phyloP scores from a whole-genome alignment of 1,140 invertebrate species.

The Eumaeus atala region DNA sequence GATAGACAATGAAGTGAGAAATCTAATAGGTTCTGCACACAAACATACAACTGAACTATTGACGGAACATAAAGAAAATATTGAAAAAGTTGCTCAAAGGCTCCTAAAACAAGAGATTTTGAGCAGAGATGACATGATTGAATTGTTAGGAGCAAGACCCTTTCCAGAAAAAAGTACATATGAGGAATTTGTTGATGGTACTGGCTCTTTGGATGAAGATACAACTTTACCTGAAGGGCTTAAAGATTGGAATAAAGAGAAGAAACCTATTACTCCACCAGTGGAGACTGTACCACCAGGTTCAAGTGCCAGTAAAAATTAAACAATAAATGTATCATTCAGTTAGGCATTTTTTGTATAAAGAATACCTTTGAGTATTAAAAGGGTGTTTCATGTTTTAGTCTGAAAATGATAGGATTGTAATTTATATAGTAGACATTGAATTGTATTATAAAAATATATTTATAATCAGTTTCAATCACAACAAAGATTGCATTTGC shows the following conservation, averaged over 20 bases:
- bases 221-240: slow-evolving; percentile 96
- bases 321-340: slow-evolving; percentile 43
- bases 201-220: slow-evolving; percentile 98
- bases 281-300: slow-evolving; percentile 42
- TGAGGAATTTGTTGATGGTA: slow-evolving; percentile 99
- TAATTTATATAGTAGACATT: slow-evolving; percentile 12
- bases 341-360: slow-evolving; percentile 54
- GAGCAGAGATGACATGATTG: slow-evolving; percentile 98
- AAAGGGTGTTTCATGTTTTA: slow-evolving; percentile 42
- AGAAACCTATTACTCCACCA: slow-evolving; percentile 43
- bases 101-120: slow-evolving; percentile 96
- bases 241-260: slow-evolving; percentile 93
- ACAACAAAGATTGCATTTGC: slow-evolving; percentile 19
- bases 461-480: slow-evolving; percentile 16
- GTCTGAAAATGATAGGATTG: slow-evolving; percentile 11
- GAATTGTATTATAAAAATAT: slow-evolving; percentile 12
- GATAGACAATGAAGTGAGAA: slow-evolving; percentile 94
- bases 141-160: slow-evolving; percentile 93
- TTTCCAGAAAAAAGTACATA: slow-evolving; percentile 99
- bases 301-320: slow-evolving; percentile 47
- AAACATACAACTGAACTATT: slow-evolving; percentile 87
- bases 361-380: slow-evolving; percentile 60
- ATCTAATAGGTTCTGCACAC: slow-evolving; percentile 89
- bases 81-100: slow-evolving; percentile 95
- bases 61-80: slow-evolving; percentile 89